Conservation (phyloP, 2,113 vertebrate genomes). For the Grus americana region DNA sequence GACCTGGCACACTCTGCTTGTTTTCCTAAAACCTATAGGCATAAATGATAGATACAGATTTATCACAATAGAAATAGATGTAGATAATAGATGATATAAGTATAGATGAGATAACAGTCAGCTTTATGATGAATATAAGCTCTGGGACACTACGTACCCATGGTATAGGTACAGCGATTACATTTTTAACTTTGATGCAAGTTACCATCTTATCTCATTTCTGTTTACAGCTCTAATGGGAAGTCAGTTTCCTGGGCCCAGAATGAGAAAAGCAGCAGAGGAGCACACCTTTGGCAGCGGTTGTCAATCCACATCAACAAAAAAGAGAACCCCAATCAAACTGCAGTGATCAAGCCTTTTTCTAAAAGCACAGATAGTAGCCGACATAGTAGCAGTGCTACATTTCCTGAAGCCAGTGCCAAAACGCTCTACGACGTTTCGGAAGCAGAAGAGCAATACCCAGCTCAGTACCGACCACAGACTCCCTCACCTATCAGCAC, state of each 20-base stretch:
- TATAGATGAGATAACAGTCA: neutral
- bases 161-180: neutral
- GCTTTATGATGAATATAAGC: neutral
- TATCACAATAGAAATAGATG: neutral
- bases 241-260: conserved; percentile 98
- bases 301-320: conserved; percentile 96
- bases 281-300: conserved; percentile 95
- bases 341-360: conserved; percentile 97
- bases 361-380: conserved; percentile 89
- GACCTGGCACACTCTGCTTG: neutral
- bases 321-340: conserved; percentile 94
- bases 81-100: neutral
- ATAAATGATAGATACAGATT: neutral
- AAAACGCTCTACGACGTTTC: conserved; percentile 88
- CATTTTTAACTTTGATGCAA: neutral
- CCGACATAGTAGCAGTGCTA: conserved; percentile 68
- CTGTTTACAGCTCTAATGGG: conserved; percentile 88
- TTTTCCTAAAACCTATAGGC: neutral
- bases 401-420: conserved; percentile 76
- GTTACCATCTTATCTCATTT: conserved; percentile 3
- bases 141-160: neutral
- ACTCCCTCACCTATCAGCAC: conserved; percentile 94
- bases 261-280: conserved; percentile 87
- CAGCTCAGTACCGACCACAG: conserved; percentile 80
- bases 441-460: conserved; percentile 86